These are phyloP conservation scores for Fregetta grallaria DNA, from an alignment of 2,113 vertebrate species.

Conservation along the genomic window DNA sequence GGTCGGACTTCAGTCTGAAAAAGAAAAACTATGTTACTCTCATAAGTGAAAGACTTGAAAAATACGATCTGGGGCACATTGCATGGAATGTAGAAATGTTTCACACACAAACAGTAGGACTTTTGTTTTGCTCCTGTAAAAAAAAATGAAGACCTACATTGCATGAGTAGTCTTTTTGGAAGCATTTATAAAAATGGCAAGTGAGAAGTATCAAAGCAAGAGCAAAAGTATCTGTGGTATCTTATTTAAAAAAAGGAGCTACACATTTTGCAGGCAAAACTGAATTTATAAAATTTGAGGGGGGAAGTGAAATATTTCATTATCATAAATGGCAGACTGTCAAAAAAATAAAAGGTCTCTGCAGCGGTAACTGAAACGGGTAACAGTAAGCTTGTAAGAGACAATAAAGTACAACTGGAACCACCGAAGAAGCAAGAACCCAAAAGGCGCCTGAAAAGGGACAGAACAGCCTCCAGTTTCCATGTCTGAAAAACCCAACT, in stretches of 20 bases:
- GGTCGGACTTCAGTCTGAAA: not conserved
- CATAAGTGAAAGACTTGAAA: not conserved
- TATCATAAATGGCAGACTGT: slow-evolving; percentile 32
- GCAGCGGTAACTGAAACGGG: not conserved
- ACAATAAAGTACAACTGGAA: not conserved
- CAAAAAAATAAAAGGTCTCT: not conserved
- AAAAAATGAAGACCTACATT: not conserved
- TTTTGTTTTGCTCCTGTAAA: not conserved
- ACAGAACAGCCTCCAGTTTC: not conserved
- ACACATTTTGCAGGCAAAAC: not conserved
- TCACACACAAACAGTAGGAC: not conserved
- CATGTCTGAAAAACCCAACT: not conserved
- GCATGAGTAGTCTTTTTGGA: not conserved
- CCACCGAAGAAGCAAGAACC: not conserved
- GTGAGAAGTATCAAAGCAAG: not conserved
- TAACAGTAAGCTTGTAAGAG: not conserved
- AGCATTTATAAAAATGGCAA: not conserved
- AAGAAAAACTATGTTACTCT: not conserved
- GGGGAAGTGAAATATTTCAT: not conserved
- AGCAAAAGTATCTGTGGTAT: not conserved
- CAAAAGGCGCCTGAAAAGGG: not conserved
- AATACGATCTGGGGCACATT: not conserved
- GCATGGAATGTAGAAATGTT: not conserved
- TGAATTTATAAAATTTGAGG: not conserved
- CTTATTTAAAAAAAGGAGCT: not conserved